These are phyloP conservation scores for Rhyzopertha dominica DNA, from an alignment of 1,140 invertebrate genomes.

Conservation along the genomic window DNA sequence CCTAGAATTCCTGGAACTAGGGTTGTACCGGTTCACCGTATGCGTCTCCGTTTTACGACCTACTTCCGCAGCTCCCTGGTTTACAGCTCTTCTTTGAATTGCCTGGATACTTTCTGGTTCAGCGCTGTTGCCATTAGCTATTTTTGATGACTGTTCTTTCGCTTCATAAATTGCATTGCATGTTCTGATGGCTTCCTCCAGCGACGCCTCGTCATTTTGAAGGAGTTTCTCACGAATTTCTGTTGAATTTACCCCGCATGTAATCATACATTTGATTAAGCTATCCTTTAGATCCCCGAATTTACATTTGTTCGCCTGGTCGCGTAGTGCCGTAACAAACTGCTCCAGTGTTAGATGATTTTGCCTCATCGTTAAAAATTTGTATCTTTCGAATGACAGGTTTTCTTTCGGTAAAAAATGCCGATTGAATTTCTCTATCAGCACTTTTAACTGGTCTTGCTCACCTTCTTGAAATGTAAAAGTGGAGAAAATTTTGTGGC, in stretches of 20 bases:
- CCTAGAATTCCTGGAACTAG: too few relatives aligned
- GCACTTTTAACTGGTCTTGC: conserved; percentile 6
- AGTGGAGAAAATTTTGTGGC: conserved; percentile 11
- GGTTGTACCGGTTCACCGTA: too few relatives aligned
- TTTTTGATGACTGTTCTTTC: too few relatives aligned
- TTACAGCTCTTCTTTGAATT: too few relatives aligned
- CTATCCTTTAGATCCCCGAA: conserved; percentile 12
- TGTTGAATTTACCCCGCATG: conserved; percentile 19
- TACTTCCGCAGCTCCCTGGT: too few relatives aligned
- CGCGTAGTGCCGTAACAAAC: conserved; percentile 11
- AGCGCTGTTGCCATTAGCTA: too few relatives aligned
- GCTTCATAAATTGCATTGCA: too few relatives aligned
- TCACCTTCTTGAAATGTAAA: conserved; percentile 9
- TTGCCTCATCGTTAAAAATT: conserved; percentile 17
- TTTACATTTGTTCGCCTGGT: conserved; percentile 14
- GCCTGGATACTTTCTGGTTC: too few relatives aligned
- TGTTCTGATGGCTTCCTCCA: too few relatives aligned
- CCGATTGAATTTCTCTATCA: conserved; percentile 12
- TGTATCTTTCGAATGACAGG: conserved; percentile 19
- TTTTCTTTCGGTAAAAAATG: conserved; percentile 15
- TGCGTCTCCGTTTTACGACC: too few relatives aligned
- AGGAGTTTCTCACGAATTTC: conserved; percentile 27
- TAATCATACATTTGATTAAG: conserved; percentile 12
- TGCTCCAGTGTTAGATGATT: conserved; percentile 4
- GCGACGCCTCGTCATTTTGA: conserved; percentile 24